Conservation (phyloP, 1,140 invertebrate species). For the Megathymus violae region DNA sequence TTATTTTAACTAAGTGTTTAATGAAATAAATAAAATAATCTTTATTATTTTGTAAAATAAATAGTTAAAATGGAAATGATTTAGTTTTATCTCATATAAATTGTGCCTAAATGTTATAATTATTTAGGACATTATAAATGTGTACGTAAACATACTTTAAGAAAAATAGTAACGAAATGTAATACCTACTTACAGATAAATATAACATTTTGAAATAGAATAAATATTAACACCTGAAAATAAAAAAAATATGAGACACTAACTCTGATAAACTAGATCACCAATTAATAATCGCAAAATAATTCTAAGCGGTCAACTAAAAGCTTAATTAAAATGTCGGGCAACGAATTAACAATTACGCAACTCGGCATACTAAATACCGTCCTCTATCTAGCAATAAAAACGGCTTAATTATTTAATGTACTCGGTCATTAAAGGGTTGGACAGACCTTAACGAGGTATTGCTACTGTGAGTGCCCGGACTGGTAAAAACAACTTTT, state of each 20-base stretch:
- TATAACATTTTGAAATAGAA: too few relatives aligned
- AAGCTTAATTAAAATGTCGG: constrained; percentile 27
- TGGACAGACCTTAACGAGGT: constrained; percentile 59
- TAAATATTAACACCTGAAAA: constrained; percentile 15
- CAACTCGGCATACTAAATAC: constrained; percentile 20
- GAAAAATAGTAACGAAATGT: too few relatives aligned
- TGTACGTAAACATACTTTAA: too few relatives aligned
- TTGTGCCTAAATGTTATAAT: too few relatives aligned
- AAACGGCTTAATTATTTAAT: constrained; percentile 54
- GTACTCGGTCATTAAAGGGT: constrained; percentile 66
- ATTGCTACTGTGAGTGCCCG: constrained; percentile 56
- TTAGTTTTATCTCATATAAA: too few relatives aligned
- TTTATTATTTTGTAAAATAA: too few relatives aligned
- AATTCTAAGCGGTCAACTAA: constrained; percentile 17
- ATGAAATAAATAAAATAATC: too few relatives aligned
- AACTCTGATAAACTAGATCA: constrained; percentile 7
- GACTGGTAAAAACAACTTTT: constrained; percentile 65
- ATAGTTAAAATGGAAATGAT: too few relatives aligned
- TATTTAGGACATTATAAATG: too few relatives aligned
- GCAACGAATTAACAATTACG: constrained; percentile 25
- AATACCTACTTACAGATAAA: too few relatives aligned
- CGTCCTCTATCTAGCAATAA: constrained; percentile 33
- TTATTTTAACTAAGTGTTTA: too few relatives aligned
- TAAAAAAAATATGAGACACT: constrained; percentile 1
- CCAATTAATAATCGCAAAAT: constrained; percentile 21